Conservation (phyloP, 2,797 vertebrate genomes). For the Pelochelys cantorii region DNA sequence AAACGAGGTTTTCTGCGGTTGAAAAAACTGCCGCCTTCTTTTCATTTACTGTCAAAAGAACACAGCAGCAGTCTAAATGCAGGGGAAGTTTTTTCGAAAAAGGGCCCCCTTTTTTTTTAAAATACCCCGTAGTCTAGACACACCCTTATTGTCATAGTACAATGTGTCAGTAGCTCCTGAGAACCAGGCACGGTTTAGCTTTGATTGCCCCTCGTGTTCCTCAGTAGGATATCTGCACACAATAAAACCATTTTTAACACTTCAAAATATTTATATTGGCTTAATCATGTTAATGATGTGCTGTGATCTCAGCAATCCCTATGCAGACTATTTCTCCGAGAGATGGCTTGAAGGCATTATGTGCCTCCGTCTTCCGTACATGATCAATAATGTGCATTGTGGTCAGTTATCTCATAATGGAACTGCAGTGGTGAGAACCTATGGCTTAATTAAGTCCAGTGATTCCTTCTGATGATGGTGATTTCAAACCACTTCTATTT, state of each 20-base stretch:
- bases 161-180: not conserved
- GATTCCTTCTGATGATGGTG: not conserved
- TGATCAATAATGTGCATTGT: not conserved
- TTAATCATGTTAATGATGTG: not conserved
- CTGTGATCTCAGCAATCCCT: not conserved
- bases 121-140: no score
- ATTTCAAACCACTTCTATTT: not conserved
- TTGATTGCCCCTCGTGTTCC: not conserved
- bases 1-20: no score
- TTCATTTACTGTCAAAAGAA: no score
- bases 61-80: no score
- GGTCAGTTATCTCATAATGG: not conserved
- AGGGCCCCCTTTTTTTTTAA: no score
- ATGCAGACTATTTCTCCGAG: not conserved
- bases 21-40: no score
- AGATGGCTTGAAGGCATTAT: not conserved
- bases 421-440: not conserved
- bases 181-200: not conserved
- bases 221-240: not conserved
- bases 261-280: no score
- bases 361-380: not conserved
- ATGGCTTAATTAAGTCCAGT: not conserved
- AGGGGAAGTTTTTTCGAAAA: no score
- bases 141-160: no score
- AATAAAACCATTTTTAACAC: not conserved